Evolutionary conservation across 1,140 invertebrate species (phyloP).

Genomic region (Temnothorax longispinosus): DNA sequence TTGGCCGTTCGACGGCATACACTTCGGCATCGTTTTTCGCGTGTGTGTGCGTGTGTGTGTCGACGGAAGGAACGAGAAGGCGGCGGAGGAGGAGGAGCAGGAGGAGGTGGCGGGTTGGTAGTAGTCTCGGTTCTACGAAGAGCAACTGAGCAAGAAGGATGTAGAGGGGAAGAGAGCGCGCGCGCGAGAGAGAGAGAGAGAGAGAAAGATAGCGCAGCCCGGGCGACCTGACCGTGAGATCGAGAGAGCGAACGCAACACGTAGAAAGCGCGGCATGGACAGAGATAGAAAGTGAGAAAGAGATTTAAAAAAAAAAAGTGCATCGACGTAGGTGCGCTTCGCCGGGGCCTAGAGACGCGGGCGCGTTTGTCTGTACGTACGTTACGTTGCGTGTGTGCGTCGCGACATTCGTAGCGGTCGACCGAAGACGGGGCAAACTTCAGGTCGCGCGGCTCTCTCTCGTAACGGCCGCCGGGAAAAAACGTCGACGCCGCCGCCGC

Average conservation of each 20-base stretch:
- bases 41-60: slow-evolving; percentile 24
- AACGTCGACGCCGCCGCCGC: background rate
- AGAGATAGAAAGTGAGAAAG: slow-evolving; percentile 5
- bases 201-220: slow-evolving; percentile 43
- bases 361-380: background rate
- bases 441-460: slow-evolving; percentile 17
- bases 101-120: background rate
- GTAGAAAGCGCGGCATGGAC: slow-evolving; percentile 35
- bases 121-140: slow-evolving; percentile 38
- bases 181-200: background rate
- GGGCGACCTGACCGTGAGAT: slow-evolving; percentile 45
- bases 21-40: slow-evolving; percentile 45
- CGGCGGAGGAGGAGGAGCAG: background rate
- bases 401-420: slow-evolving; percentile 14
- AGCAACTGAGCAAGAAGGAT: slow-evolving; percentile 20
- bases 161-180: background rate
- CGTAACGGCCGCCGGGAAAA: background rate
- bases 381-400: background rate
- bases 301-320: slow-evolving; percentile 7
- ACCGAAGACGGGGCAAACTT: slow-evolving; percentile 59
- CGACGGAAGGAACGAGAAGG: background rate
- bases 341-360: slow-evolving; percentile 26
- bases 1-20: slow-evolving; percentile 1
- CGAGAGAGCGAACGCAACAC: slow-evolving; percentile 53
- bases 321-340: slow-evolving; percentile 8